Evolutionary conservation across 1,140 invertebrate species (phyloP).

Genomic region (Lordiphosa stackelbergi): DNA sequence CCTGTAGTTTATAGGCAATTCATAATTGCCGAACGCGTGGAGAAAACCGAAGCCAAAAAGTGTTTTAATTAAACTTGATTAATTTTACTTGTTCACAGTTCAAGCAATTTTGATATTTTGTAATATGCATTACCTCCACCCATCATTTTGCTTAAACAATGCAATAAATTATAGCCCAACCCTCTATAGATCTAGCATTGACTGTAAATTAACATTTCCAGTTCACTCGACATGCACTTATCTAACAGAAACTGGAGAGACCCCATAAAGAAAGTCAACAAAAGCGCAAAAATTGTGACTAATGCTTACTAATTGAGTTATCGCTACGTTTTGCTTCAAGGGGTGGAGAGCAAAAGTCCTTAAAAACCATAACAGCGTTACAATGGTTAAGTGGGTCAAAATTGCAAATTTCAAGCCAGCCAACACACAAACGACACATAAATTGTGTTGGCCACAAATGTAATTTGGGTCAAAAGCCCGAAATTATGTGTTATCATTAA

Average conservation of each 20-base stretch:
- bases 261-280: slow-evolving; percentile 43
- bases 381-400: slow-evolving; percentile 40
- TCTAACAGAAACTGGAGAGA: slow-evolving; percentile 22
- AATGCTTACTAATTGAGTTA: slow-evolving; percentile 61
- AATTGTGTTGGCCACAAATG: slow-evolving; percentile 41
- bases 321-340: slow-evolving; percentile 8
- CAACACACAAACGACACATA: slow-evolving; percentile 25
- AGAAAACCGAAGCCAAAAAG: too few species aligned
- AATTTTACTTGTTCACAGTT: too few species aligned
- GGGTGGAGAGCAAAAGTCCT: slow-evolving; percentile 4
- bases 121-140: too few species aligned
- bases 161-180: slow-evolving; percentile 21
- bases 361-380: slow-evolving; percentile 25
- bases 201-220: slow-evolving; percentile 2
- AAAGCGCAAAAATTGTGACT: slow-evolving; percentile 46
- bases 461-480: slow-evolving; percentile 68
- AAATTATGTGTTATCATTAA: slow-evolving; percentile 75
- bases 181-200: slow-evolving; percentile 16
- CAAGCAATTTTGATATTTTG: too few species aligned
- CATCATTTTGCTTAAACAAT: not conserved
- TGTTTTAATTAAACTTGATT: too few species aligned
- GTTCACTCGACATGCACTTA: slow-evolving; percentile 6
- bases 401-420: slow-evolving; percentile 46
- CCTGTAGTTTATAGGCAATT: too few species aligned
- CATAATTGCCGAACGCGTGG: too few species aligned